phyloP scores from a whole-genome alignment of 2,888 invertebrate genomes.

The Platycnemis pennipes region DNA sequence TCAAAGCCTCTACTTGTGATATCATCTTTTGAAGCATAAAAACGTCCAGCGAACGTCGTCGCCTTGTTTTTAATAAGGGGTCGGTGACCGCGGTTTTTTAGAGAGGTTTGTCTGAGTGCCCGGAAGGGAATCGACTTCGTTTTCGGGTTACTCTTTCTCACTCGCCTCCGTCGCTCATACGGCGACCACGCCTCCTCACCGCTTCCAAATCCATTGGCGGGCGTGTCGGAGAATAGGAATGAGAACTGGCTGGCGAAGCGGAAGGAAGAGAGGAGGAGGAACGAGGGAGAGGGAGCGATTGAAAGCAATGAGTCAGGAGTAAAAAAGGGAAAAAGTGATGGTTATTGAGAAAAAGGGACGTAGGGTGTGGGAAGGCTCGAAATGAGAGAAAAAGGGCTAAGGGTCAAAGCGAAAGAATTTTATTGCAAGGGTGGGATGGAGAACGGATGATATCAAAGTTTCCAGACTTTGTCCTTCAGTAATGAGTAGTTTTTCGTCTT shows the following conservation, averaged over 20 bases:
- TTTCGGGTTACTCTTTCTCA: too few species aligned
- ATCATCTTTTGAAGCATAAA: too few species aligned
- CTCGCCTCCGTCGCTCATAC: not conserved
- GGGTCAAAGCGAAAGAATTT: not conserved
- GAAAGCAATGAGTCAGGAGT: not conserved
- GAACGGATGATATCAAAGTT: not conserved
- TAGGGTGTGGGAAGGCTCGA: not conserved
- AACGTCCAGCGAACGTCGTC: not conserved
- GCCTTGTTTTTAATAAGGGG: not conserved
- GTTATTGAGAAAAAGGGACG: not conserved
- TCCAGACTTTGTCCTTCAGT: too few species aligned
- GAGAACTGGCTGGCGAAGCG: not conserved
- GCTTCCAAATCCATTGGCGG: not conserved
- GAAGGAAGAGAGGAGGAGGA: not conserved
- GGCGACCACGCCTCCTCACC: not conserved
- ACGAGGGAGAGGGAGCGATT: not conserved
- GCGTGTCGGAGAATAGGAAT: constrained; percentile 32
- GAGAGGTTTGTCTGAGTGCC: not conserved
- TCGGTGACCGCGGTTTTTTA: not conserved
- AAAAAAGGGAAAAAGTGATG: not conserved
- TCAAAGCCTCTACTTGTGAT: too few species aligned
- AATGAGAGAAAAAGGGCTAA: not conserved
- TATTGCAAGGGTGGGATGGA: not conserved
- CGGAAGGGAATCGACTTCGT: not conserved
- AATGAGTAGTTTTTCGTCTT: too few species aligned